Evolutionary conservation across 1,140 invertebrate species (phyloP).

Genomic region (Megathymus violae): DNA sequence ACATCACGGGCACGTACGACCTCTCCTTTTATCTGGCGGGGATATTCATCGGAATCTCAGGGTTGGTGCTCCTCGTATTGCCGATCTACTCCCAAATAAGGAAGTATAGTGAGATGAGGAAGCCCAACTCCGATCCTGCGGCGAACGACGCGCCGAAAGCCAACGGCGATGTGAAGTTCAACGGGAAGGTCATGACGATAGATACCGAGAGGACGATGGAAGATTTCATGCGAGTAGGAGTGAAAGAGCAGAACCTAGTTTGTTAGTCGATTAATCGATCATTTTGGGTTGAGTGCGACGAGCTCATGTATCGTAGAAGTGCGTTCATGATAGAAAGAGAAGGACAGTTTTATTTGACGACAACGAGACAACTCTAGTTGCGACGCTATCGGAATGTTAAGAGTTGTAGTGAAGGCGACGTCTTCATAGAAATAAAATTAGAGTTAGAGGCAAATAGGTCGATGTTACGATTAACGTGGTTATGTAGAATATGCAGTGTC

Average conservation of each 20-base stretch:
- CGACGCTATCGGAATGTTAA: no score
- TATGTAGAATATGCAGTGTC: no score
- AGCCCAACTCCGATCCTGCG: conserved; percentile 1
- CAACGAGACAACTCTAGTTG: no score
- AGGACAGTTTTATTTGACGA: no score
- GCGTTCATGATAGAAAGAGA: no score
- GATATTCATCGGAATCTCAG: conserved; percentile 93
- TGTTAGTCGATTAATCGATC: no score
- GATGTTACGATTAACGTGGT: no score
- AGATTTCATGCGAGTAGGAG: neutral
- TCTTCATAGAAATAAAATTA: no score
- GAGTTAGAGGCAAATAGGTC: no score
- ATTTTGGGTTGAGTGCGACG: no score
- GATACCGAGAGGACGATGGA: neutral
- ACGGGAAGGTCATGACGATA: conserved; percentile 50
- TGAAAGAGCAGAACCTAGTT: neutral
- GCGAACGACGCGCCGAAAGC: conserved; percentile 26
- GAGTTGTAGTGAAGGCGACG: no score
- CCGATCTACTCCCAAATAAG: conserved; percentile 83
- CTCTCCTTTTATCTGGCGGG: conserved; percentile 95
- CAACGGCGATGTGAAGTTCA: conserved; percentile 56
- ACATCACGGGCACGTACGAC: conserved; percentile 91
- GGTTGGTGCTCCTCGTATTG: conserved; percentile 89
- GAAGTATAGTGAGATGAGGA: conserved; percentile 35
- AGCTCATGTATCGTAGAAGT: no score